Evolutionary conservation across 2,797 vertebrate species (phyloP), one percentile per base, ranked within the genome.

Genomic region (Lagocephalus sceleratus): DNA sequence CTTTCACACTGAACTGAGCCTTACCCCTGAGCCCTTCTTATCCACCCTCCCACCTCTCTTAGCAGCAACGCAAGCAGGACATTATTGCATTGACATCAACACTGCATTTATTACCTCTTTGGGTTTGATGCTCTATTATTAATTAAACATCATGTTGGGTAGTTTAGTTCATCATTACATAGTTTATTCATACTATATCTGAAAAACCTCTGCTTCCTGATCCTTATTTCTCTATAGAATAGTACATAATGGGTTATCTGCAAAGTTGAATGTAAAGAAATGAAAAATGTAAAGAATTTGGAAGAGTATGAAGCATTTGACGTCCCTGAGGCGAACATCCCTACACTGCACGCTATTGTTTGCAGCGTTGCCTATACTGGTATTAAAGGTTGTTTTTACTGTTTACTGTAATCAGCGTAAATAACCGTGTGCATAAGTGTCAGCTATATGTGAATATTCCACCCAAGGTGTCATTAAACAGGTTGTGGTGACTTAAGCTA

Each of bases 11-110:
- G 57, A 51, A 43, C 66, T 16, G 63, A 69, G 44, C 16, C 57
- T 63, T 53, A 64, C 57, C 63, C 56, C 32, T 43, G 20, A 49
- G 19, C 57, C 43, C 47, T 49, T 51, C 57, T 57, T 51, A 48
- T 62, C 60, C 79, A 29, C 21, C 55, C 69, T 32, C 73, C 67
- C 60, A 63, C 60, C 68, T 43, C 76, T 69, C 83, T 82, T 85
- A 87, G 86, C 87, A 88, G 88, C 87, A 80, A 40, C 57, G 60
- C 39, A 22, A 81, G 60, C 55, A 16, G 71, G 67, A 76, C 50
- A 51, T 68, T 64, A 63, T 60, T 66, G 26, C 70, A 72, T 71
- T 72, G 62, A 68, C 53, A 74, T 63, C 50, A 41, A 44, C 63
- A 48, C 68, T 63, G 44, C 70, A 53, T 67, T 67, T 69, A 63